Conservation (phyloP, 2,888 invertebrate species). For the Flexamia atlantica region DNA sequence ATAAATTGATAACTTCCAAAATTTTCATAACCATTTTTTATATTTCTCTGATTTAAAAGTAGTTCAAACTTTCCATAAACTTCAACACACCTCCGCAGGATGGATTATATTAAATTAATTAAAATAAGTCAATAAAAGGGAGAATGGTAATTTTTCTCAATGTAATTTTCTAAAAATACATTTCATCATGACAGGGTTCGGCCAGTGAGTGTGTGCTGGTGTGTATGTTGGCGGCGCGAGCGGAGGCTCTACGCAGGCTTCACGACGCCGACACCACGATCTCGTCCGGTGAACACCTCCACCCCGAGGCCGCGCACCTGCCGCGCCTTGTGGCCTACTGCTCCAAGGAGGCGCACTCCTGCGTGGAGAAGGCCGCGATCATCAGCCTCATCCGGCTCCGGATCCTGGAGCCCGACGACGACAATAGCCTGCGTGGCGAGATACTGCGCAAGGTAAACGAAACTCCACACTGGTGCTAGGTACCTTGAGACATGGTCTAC, state of each 20-base stretch:
- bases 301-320: constrained; percentile 80
- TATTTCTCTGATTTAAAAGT: no score
- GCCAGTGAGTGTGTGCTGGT: constrained; percentile 91
- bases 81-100: no score
- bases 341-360: constrained; percentile 86
- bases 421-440: constrained; percentile 81
- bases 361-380: constrained; percentile 88
- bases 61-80: no score
- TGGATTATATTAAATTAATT: no score
- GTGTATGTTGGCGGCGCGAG: constrained; percentile 86
- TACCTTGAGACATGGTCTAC: no score
- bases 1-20: no score
- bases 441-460: constrained; percentile 77
- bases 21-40: no score
- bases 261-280: constrained; percentile 75
- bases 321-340: constrained; percentile 88
- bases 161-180: no score
- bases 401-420: constrained; percentile 84
- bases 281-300: constrained; percentile 72
- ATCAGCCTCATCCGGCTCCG: constrained; percentile 85
- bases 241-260: constrained; percentile 83
- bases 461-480: no score
- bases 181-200: constrained; percentile 83
- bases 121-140: no score
- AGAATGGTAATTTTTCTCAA: no score